Conservation (phyloP, 2,113 vertebrate species). For the Tupaia chinensis region DNA sequence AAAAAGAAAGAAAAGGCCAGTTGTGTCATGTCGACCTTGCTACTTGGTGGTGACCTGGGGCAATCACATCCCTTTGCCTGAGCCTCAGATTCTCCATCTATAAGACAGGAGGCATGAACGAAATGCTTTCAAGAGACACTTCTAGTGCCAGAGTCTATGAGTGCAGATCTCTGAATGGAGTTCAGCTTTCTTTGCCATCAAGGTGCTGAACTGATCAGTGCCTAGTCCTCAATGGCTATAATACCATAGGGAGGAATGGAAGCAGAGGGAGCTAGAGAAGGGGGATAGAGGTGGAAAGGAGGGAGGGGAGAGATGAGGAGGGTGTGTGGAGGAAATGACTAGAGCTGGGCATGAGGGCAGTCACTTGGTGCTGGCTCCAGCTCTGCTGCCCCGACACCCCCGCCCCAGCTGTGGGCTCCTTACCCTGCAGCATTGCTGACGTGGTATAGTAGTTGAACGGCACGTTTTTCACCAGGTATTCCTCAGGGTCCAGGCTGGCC, state of each 20-base stretch:
- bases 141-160: neutral
- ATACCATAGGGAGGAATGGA: neutral
- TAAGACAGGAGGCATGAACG: neutral
- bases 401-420: rapidly evolving
- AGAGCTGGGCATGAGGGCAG: rapidly evolving
- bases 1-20: too few relatives aligned
- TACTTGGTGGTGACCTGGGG: neutral
- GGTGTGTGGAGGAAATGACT: neutral
- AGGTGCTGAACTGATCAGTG: neutral
- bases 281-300: neutral
- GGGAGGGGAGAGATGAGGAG: neutral
- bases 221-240: too few relatives aligned
- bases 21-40: neutral
- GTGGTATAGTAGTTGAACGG: conserved; percentile 98
- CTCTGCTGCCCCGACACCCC: rapidly evolving
- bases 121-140: neutral
- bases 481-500: conserved; percentile 88
- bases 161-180: rapidly evolving
- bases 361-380: too few relatives aligned
- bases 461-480: conserved; percentile 93
- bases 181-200: neutral
- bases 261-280: neutral
- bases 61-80: too few relatives aligned
- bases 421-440: conserved; percentile 97
- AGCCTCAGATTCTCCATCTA: neutral